Evolutionary conservation across 2,113 vertebrate species (phyloP).

Genomic region (Noctilio leporinus): DNA sequence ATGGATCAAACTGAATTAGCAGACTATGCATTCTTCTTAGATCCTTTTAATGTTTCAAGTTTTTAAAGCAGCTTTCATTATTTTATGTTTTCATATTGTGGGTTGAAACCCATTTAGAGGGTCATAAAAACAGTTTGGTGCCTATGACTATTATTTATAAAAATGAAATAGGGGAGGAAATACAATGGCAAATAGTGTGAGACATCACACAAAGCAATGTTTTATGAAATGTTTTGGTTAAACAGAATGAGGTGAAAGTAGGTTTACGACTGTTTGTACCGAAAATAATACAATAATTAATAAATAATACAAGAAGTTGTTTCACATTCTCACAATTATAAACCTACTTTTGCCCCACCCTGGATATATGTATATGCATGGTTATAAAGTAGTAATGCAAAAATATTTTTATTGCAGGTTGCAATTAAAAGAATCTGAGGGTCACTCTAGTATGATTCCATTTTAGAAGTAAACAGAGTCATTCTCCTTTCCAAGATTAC

Average conservation of each 20-base stretch:
- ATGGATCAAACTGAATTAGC: background rate
- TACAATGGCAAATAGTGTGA: background rate
- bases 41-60: background rate
- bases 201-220: background rate
- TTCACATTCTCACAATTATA: no score
- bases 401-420: background rate
- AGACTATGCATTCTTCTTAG: background rate
- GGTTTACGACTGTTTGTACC: background rate
- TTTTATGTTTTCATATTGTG: background rate
- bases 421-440: background rate
- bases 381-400: background rate
- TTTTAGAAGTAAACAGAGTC: background rate
- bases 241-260: background rate
- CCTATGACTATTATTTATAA: background rate
- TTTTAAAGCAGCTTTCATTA: background rate
- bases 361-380: background rate
- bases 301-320: no score
- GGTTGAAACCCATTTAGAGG: background rate
- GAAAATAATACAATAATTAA: no score
- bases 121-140: background rate
- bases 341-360: background rate
- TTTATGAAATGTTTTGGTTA: background rate
- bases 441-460: background rate
- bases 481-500: background rate
- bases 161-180: background rate